Percentiles rank a stretch among this genome's conserved stretches.
These are phyloP conservation scores for Leptocoma aspasia DNA, from an alignment of 2,113 vertebrate genomes.

Conservation along the genomic window DNA sequence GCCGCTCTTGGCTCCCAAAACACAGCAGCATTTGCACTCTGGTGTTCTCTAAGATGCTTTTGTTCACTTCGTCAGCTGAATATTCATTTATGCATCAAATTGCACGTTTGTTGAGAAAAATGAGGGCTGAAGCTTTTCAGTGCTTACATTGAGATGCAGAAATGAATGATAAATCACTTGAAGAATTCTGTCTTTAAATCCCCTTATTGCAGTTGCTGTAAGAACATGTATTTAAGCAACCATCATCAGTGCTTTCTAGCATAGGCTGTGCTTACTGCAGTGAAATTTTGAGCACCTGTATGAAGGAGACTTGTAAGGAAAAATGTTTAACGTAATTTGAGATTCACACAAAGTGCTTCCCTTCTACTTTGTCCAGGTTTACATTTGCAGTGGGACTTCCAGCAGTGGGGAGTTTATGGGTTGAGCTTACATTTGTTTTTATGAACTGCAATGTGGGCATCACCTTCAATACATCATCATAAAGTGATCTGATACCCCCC, in stretches of 20 bases:
- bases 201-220: neutral
- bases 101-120: neutral
- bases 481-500: neutral
- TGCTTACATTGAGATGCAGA: conserved; percentile 3
- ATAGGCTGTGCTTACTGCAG: neutral
- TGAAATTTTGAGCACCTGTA: neutral
- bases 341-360: neutral
- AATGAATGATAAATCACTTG: neutral
- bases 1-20: neutral
- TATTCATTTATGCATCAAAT: conserved; percentile 47
- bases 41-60: conserved; percentile 33
- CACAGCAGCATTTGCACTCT: neutral
- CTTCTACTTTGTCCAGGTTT: neutral
- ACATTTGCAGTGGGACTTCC: neutral
- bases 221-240: neutral
- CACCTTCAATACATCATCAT: neutral
- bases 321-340: neutral
- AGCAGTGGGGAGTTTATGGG: neutral
- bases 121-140: conserved; percentile 17
- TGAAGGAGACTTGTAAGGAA: neutral
- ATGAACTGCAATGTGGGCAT: neutral
- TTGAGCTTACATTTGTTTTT: neutral
- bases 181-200: neutral
- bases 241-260: neutral
- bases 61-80: conserved; percentile 36